These are phyloP conservation scores for Hoplostethus atlanticus DNA, from an alignment of 2,797 vertebrate species.

Conservation along the genomic window DNA sequence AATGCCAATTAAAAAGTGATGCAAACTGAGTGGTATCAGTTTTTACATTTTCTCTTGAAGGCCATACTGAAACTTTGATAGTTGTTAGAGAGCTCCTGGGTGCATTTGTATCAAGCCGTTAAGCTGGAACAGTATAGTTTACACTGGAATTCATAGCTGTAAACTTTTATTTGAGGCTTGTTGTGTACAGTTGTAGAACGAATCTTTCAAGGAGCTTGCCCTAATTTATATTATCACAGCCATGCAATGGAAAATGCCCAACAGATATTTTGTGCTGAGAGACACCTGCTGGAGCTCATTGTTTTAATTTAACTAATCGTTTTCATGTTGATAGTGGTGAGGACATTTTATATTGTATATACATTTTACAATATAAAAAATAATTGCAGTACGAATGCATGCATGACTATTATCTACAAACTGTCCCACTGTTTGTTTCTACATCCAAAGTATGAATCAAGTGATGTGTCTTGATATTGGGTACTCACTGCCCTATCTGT, in stretches of 20 bases:
- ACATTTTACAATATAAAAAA: too few species aligned
- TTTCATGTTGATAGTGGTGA: neutral
- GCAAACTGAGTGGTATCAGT: too few species aligned
- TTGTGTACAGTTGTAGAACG: neutral
- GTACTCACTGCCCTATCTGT: neutral
- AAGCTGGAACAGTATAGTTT: too few species aligned
- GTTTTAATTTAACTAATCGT: neutral
- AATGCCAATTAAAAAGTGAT: too few species aligned
- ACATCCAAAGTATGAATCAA: neutral
- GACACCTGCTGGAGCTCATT: neutral
- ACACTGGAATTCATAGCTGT: neutral
- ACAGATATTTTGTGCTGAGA: too few species aligned
- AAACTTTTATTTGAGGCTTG: neutral
- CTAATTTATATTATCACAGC: too few species aligned
- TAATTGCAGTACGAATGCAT: too few species aligned
- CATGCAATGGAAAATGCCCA: too few species aligned
- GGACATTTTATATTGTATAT: neutral
- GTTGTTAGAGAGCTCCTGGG: neutral
- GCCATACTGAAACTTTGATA: neutral
- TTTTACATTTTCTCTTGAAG: neutral
- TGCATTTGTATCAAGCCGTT: neutral
- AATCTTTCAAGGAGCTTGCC: neutral
- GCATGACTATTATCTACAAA: neutral
- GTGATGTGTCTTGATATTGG: slow-evolving; percentile 6
- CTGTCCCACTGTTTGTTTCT: neutral